A percentile compares a stretch with the other conserved stretches of the same genome.
Evolutionary conservation across 2,888 invertebrate genomes (phyloP).

Genomic region (Gortyna flavago): DNA sequence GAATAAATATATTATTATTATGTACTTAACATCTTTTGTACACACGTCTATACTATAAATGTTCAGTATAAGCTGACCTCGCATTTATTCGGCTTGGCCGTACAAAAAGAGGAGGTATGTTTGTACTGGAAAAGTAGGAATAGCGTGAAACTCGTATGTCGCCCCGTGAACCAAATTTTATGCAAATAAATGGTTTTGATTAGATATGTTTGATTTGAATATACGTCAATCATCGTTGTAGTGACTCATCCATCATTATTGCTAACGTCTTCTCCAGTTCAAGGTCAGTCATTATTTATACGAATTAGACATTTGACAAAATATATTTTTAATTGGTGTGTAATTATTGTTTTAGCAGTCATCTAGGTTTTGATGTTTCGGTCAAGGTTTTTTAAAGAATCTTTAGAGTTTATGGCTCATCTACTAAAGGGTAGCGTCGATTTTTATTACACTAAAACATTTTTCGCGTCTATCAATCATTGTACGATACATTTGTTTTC

Average conservation of each 20-base stretch:
- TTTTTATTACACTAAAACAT: not conserved
- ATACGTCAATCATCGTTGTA: not conserved
- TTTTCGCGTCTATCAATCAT: not conserved
- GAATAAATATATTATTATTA: not conserved
- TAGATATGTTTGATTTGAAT: not conserved
- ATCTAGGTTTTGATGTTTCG: not conserved
- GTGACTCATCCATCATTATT: slow-evolving; percentile 27
- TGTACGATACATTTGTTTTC: not conserved
- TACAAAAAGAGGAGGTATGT: not conserved
- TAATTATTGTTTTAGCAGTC: not conserved
- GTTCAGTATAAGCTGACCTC: not conserved
- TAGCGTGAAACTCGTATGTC: too few species aligned
- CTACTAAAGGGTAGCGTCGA: not conserved
- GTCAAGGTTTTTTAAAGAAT: not conserved
- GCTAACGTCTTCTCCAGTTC: slow-evolving; percentile 8
- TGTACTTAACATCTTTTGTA: not conserved
- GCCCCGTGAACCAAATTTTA: not conserved
- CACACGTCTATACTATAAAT: not conserved
- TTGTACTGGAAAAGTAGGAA: not conserved
- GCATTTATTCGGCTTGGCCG: not conserved
- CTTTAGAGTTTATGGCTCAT: not conserved
- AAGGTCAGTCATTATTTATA: slow-evolving; percentile 13
- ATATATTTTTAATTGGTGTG: not conserved
- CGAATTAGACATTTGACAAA: not conserved
- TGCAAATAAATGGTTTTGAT: not conserved